A percentile compares a stretch with the other conserved stretches of the same genome.
Evolutionary conservation across 2,113 vertebrate genomes (phyloP).

Genomic region (Cochlearius cochlearius): DNA sequence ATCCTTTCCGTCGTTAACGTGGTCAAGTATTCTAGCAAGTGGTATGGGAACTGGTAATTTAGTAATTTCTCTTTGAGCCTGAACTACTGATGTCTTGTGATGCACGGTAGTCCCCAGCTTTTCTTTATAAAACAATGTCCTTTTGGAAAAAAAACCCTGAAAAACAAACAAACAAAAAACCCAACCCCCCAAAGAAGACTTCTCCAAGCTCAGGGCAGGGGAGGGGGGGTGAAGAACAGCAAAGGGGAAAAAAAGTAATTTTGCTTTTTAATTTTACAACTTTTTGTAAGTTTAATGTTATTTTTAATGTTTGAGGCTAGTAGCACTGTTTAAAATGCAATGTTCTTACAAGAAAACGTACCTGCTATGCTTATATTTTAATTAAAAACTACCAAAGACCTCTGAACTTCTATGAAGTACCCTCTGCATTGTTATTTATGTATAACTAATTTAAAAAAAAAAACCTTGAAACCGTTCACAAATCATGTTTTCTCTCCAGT

Average conservation of each 20-base stretch:
- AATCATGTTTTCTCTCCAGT: neutral
- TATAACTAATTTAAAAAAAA: neutral
- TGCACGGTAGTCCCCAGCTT: neutral
- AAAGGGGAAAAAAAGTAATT: neutral
- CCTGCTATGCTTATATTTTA: neutral
- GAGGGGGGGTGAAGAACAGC: accelerated
- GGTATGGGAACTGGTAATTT: neutral
- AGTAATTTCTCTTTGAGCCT: neutral
- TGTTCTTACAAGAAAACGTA: neutral
- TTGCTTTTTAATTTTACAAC: neutral
- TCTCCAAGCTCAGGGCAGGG: neutral
- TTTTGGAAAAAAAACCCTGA: neutral
- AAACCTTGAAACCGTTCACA: neutral
- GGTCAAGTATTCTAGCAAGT: neutral
- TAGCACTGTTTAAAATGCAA: neutral
- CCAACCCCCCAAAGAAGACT: neutral
- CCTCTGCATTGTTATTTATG: neutral
- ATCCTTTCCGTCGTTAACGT: neutral
- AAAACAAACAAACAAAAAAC: neutral
- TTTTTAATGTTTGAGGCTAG: neutral
- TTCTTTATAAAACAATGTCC: neutral
- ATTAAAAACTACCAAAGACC: neutral
- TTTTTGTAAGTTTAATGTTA: neutral
- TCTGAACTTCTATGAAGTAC: neutral
- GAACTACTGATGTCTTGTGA: neutral